Conservation (phyloP, 2,797 vertebrate genomes). For the Clarias laeviceps region DNA sequence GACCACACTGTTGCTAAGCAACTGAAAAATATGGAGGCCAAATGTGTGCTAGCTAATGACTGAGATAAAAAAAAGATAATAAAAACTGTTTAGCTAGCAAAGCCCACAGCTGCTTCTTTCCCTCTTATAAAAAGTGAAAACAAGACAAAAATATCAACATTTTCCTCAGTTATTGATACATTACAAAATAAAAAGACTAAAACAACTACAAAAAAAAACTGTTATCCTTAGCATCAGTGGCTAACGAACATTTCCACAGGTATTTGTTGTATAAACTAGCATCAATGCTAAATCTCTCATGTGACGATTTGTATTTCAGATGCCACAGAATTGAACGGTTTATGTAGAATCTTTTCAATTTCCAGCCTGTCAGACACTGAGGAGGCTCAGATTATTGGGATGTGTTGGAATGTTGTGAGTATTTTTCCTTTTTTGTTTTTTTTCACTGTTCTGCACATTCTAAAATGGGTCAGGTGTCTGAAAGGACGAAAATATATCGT, state of each 20-base stretch:
- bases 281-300: background rate
- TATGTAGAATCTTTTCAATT: background rate
- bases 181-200: background rate
- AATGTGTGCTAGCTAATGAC: background rate
- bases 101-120: background rate
- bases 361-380: background rate
- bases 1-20: background rate
- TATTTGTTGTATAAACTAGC: background rate
- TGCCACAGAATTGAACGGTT: background rate
- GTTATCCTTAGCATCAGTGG: background rate
- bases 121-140: background rate
- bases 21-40: background rate
- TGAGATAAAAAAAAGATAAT: background rate
- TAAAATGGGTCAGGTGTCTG: background rate
- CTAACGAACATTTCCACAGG: background rate
- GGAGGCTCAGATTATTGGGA: background rate
- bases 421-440: too few species aligned
- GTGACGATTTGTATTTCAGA: background rate
- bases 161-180: background rate
- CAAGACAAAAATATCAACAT: background rate
- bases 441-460: background rate
- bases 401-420: background rate
- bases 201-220: background rate
- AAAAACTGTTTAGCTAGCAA: background rate
- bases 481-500: background rate